phyloP scores from a whole-genome alignment of 2,797 vertebrate species.

The Channallabes apus region DNA sequence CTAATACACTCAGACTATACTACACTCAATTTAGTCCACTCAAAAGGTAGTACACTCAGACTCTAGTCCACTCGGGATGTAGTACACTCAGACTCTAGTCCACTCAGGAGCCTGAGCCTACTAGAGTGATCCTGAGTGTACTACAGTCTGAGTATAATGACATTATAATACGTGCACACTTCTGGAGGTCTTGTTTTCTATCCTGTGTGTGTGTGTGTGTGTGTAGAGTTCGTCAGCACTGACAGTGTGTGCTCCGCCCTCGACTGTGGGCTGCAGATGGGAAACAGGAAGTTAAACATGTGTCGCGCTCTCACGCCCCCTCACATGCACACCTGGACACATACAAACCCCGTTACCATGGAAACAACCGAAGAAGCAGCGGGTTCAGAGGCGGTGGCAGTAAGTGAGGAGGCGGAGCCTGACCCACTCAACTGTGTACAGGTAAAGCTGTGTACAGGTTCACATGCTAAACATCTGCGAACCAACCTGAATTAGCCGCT shows the following conservation, averaged over 20 bases:
- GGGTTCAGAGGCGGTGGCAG: neutral
- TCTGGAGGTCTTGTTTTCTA: neutral
- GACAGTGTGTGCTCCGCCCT: slow-evolving; percentile 16
- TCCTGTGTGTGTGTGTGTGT: neutral
- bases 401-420: neutral
- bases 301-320: slow-evolving; percentile 45
- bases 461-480: neutral
- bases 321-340: slow-evolving; percentile 47
- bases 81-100: too few species aligned
- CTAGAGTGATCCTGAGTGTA: too few species aligned
- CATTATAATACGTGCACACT: neutral
- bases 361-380: neutral
- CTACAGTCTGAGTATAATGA: neutral
- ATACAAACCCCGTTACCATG: neutral
- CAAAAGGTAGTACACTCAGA: too few species aligned
- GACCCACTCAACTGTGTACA: slow-evolving; percentile 6
- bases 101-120: too few species aligned
- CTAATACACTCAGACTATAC: too few species aligned
- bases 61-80: too few species aligned
- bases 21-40: too few species aligned
- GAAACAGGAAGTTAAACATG: slow-evolving; percentile 32
- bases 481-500: too few species aligned
- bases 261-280: neutral
- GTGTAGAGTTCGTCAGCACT: slow-evolving; percentile 30
- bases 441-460: slow-evolving; percentile 8